These are phyloP conservation scores for Bombus pascuorum DNA, from an alignment of 1,140 invertebrate species.

Conservation along the genomic window DNA sequence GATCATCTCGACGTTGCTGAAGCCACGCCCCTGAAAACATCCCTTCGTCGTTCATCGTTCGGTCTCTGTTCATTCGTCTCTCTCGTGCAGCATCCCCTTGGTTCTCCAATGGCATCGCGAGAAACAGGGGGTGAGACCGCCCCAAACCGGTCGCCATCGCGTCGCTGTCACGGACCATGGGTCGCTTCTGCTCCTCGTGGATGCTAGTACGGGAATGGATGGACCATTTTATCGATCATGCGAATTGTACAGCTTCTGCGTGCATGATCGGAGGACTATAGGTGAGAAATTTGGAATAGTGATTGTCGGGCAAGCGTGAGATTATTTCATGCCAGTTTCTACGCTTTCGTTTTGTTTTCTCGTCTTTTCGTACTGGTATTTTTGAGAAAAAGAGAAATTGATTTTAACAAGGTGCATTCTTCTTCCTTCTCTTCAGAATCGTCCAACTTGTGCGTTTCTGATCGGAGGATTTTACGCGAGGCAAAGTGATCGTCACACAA, in stretches of 20 bases:
- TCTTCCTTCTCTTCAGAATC: too few relatives aligned
- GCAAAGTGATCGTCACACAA: too few relatives aligned
- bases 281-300: background rate
- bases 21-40: constrained; percentile 46
- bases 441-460: too few relatives aligned
- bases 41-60: constrained; percentile 10
- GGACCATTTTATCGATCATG: constrained; percentile 63
- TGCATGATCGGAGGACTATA: background rate
- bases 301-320: background rate
- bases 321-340: background rate
- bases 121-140: constrained; percentile 37
- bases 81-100: constrained; percentile 52
- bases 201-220: constrained; percentile 17
- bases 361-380: background rate
- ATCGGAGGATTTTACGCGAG: too few relatives aligned
- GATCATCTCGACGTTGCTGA: background rate
- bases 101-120: constrained; percentile 62
- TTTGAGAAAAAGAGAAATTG: background rate
- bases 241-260: background rate
- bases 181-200: background rate
- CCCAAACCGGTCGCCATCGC: constrained; percentile 68
- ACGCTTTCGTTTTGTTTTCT: background rate
- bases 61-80: constrained; percentile 25
- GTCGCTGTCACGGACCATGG: background rate
- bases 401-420: too few relatives aligned